Conservation (phyloP, 2,113 vertebrate species). For the Lichenostomus cassidix region DNA sequence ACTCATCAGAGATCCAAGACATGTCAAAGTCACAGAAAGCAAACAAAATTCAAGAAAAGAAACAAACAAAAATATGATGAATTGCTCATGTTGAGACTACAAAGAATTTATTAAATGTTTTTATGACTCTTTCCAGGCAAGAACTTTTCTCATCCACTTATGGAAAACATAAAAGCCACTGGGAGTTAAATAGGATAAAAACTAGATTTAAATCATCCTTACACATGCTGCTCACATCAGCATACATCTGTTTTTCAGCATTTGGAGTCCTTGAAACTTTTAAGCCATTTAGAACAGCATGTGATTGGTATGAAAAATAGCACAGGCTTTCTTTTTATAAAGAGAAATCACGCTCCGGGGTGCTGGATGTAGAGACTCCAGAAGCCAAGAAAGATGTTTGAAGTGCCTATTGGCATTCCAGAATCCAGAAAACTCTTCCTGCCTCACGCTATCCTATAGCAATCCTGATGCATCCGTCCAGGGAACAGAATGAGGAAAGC, state of each 20-base stretch:
- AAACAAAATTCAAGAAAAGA: constrained; percentile 40
- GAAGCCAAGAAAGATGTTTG: constrained; percentile 57
- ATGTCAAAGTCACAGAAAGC: constrained; percentile 17
- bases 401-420: constrained; percentile 40
- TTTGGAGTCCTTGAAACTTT: constrained; percentile 57
- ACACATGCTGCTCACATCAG: constrained; percentile 70
- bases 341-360: constrained; percentile 46
- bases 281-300: constrained; percentile 49
- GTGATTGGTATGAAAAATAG: constrained; percentile 66
- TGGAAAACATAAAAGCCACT: constrained; percentile 75
- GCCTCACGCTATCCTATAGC: background rate
- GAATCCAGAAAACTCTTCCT: constrained; percentile 17
- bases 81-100: constrained; percentile 30
- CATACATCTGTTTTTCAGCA: constrained; percentile 73
- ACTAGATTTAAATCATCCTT: constrained; percentile 66
- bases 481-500: constrained; percentile 6
- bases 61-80: constrained; percentile 28
- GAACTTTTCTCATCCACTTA: constrained; percentile 75
- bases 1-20: background rate
- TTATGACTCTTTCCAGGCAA: constrained; percentile 68
- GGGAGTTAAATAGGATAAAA: constrained; percentile 72
- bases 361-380: constrained; percentile 56
- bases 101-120: constrained; percentile 65
- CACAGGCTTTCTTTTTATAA: constrained; percentile 56
- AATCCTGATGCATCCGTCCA: background rate